Evolutionary conservation across 53 echinoderm and acorn worm species (phyloP).

Genomic region (Hippasteria phrygiana): DNA sequence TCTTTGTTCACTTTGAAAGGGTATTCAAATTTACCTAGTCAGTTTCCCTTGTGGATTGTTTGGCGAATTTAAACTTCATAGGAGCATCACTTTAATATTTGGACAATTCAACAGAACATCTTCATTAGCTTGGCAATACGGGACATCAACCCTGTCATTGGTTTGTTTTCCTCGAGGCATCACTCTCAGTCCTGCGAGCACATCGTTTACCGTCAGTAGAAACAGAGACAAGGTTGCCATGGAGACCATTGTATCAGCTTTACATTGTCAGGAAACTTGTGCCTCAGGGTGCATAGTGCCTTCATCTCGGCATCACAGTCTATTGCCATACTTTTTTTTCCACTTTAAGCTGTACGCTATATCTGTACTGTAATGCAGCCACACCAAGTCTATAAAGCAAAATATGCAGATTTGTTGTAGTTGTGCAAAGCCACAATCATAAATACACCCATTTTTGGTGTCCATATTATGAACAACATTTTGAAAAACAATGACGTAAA

Average conservation of each 20-base stretch:
- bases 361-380: not conserved
- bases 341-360: not conserved
- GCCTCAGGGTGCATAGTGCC: not conserved
- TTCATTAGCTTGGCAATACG: too few species aligned
- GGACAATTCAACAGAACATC: too few species aligned
- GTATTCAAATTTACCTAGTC: too few species aligned
- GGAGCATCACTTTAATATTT: too few species aligned
- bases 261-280: not conserved
- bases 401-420: not conserved
- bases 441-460: too few species aligned
- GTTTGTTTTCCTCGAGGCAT: not conserved
- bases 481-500: too few species aligned
- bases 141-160: too few species aligned
- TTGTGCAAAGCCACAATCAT: too few species aligned
- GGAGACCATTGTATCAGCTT: slow-evolving; percentile 1
- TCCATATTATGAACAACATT: too few species aligned
- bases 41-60: too few species aligned
- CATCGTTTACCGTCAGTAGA: not conserved
- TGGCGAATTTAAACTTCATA: too few species aligned
- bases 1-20: too few species aligned
- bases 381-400: not conserved
- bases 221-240: not conserved
- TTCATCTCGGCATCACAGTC: not conserved
- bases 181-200: not conserved
- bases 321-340: not conserved